Evolutionary conservation across 2,113 vertebrate genomes (phyloP).

Genomic region (Brienomyrus brachyistius): DNA sequence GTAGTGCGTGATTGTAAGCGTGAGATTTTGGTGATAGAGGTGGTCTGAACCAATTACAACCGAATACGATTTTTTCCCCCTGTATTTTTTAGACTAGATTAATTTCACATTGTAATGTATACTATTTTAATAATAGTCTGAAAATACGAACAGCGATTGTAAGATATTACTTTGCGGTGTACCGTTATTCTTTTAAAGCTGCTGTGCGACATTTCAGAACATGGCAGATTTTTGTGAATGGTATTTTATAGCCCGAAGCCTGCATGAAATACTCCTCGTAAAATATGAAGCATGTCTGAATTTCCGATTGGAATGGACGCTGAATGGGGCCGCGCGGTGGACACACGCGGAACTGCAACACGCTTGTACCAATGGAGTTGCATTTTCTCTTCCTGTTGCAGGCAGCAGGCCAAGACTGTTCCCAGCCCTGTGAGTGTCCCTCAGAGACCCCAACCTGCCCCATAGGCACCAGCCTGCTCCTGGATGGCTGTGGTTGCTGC

Average conservation of each 20-base stretch:
- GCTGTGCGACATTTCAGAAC: not conserved
- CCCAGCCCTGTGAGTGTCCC: slow-evolving; percentile 58
- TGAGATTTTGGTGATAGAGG: not conserved
- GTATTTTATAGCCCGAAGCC: not conserved
- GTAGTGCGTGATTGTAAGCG: not conserved
- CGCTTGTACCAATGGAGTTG: not conserved
- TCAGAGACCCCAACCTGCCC: slow-evolving; percentile 49
- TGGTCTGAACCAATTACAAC: not conserved
- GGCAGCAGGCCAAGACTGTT: slow-evolving; percentile 51
- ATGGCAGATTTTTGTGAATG: not conserved
- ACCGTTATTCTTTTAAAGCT: not conserved
- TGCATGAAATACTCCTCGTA: not conserved
- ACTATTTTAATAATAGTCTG: not conserved
- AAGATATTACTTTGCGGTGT: not conserved
- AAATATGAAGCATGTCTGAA: not conserved
- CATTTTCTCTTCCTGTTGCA: slow-evolving; percentile 25
- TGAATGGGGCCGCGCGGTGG: slow-evolving; percentile 23
- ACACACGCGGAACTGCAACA: not conserved
- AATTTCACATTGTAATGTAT: not conserved
- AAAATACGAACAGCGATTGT: not conserved
- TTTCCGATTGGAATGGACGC: not conserved
- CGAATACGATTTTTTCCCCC: not conserved
- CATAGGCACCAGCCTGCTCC: slow-evolving; percentile 56
- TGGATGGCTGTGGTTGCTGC: slow-evolving; percentile 71
- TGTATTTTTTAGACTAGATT: not conserved